These are phyloP conservation scores for Stenotaenia linearis DNA, from an alignment of 2,888 invertebrate species.

Conservation along the genomic window DNA sequence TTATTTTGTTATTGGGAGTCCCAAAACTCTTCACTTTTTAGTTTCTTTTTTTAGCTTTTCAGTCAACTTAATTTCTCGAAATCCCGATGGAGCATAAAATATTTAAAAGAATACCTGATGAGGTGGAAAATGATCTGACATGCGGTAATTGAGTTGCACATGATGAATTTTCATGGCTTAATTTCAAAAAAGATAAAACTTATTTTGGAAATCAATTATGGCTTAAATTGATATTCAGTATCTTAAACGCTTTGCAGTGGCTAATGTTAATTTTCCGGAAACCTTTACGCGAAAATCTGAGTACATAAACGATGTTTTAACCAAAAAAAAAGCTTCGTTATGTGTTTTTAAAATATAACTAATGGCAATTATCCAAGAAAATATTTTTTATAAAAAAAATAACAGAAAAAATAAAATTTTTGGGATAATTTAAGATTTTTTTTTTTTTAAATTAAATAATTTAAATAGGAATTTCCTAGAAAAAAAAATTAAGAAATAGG, in stretches of 20 bases:
- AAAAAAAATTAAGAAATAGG: background rate
- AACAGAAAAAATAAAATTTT: too few species aligned
- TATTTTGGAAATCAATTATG: background rate
- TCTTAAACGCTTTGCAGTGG: background rate
- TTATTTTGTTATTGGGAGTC: too few species aligned
- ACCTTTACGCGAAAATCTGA: background rate
- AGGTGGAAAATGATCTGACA: conserved; percentile 24
- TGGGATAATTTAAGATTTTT: too few species aligned
- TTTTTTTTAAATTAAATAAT: too few species aligned
- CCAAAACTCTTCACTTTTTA: background rate
- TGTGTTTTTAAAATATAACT: too few species aligned
- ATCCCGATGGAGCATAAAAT: conserved; percentile 9
- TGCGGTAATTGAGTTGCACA: background rate
- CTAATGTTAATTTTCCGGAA: background rate
- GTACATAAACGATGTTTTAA: too few species aligned
- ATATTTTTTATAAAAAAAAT: background rate
- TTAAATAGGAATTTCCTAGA: too few species aligned
- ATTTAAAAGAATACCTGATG: conserved; percentile 22
- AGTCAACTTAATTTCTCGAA: background rate
- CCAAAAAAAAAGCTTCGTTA: too few species aligned
- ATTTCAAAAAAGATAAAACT: conserved; percentile 3
- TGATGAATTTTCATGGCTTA: conserved; percentile 9
- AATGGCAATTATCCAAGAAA: background rate
- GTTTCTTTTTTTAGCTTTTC: background rate
- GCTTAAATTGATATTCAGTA: background rate